phyloP scores from a whole-genome alignment of 2,113 vertebrate species.

The Dicerorhinus sumatrensis region DNA sequence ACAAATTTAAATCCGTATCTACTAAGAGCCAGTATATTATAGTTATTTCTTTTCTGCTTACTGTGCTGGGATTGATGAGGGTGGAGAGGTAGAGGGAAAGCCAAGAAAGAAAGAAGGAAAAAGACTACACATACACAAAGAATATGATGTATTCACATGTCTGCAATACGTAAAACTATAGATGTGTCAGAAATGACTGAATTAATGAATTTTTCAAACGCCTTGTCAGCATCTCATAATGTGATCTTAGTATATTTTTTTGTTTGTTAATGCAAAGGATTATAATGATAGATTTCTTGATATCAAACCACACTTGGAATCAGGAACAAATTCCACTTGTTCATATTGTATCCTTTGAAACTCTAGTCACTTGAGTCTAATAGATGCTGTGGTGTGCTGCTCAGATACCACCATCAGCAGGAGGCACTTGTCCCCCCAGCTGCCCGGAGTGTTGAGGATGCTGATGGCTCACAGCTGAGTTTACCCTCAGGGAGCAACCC shows the following conservation, averaged over 20 bases:
- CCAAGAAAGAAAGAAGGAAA: background rate
- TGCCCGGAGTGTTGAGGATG: background rate
- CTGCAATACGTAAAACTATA: background rate
- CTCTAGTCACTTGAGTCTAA: background rate
- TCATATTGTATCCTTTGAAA: background rate
- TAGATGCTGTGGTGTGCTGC: background rate
- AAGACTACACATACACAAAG: background rate
- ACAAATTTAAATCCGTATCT: background rate
- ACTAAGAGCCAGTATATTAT: background rate
- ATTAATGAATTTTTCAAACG: background rate
- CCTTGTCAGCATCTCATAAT: slow-evolving; percentile 13
- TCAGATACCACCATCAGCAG: no score
- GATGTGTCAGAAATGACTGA: background rate
- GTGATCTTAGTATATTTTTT: background rate
- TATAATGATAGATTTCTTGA: background rate
- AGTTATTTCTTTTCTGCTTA: background rate
- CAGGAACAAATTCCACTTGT: background rate
- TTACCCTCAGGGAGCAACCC: background rate
- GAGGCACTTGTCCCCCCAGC: background rate
- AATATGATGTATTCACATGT: background rate
- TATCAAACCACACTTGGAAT: background rate
- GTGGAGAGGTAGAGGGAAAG: background rate
- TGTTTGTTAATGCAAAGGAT: slow-evolving; percentile 15
- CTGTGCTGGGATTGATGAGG: background rate
- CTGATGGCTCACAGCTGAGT: background rate